Evolutionary conservation across 2,888 invertebrate genomes (phyloP), one percentile per base, ranked within the genome.

Genomic region (Chloromyia formosa): DNA sequence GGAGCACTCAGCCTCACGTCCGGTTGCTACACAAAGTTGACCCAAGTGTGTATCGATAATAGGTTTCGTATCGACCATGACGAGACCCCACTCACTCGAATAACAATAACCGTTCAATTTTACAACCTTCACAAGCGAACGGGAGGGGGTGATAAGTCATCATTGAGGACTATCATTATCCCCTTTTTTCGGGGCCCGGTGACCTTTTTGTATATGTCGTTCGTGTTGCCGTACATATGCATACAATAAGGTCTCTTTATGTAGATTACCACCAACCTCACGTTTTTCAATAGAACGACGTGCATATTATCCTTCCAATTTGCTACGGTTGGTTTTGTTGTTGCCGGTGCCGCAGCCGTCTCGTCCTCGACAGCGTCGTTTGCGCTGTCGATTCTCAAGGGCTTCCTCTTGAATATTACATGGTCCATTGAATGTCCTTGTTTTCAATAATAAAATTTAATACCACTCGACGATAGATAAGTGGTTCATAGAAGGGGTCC

Each of bases 401-500:
- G 49, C 27, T 49, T 10, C 49, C 16, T n/a, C 12, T 49, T 49
- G 49, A 49, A 49, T 49, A n/a, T 49, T n/a, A 49, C 49, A 49
- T 49, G 49, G 49, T n/a, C 49, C 16, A 40, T 62, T 40, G 62
- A 62, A 40, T 62, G 18, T 62, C 62, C 62, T 62, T 62, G 62
- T 62, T 62, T 62, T 27, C 62, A 40, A 18, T 40, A 40, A 62
- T 62, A 62, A 62, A 62, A 62, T 62, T 62, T 62, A 40, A 62
- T 62, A 40, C 62, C 27, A 10, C 22, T 27, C 35, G 62, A 62
- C 23, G 62, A 62, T 27, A 62, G 62, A 62, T 62, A 62, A 62
- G 62, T 62, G 22, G 60, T 60, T 23, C 14, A 60, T 12, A 14
- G 22, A 18, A 23, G 23, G 20, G 56, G 49, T 49, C 49, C 12